Conservation (phyloP, 1,140 invertebrate genomes). For the Ylistrum balloti region DNA sequence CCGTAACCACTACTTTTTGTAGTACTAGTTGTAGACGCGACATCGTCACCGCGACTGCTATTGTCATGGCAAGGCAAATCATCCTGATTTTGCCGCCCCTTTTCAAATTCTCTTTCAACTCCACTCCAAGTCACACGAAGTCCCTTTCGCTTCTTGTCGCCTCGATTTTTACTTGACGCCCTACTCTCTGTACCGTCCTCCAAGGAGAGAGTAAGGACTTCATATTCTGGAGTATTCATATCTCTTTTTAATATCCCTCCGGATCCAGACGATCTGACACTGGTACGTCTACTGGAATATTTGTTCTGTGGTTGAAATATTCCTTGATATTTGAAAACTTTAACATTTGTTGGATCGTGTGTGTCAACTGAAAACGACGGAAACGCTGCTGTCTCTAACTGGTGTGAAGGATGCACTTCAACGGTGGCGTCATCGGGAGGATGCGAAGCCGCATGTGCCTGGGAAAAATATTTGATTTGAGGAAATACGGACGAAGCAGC, state of each 20-base stretch:
- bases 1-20: constrained; percentile 58
- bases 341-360: constrained; percentile 68
- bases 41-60: constrained; percentile 21
- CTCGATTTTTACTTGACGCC: constrained; percentile 43
- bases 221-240: constrained; percentile 57
- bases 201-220: constrained; percentile 54
- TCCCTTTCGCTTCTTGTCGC: constrained; percentile 64
- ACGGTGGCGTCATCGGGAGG: neutral
- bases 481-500: constrained; percentile 47
- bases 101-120: constrained; percentile 57
- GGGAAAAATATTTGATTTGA: constrained; percentile 12
- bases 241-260: constrained; percentile 48
- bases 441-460: neutral
- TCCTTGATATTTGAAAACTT: constrained; percentile 68
- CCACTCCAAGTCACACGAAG: constrained; percentile 69
- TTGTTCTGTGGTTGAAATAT: constrained; percentile 69
- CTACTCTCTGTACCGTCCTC: constrained; percentile 53
- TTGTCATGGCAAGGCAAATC: neutral
- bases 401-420: constrained; percentile 18
- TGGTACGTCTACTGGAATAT: constrained; percentile 59
- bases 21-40: constrained; percentile 40
- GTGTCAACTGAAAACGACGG: constrained; percentile 69
- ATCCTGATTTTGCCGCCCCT: neutral
- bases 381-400: constrained; percentile 45
- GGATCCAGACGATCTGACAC: neutral